Evolutionary conservation across 2,113 vertebrate genomes (phyloP).

Genomic region (Malurus elegans): DNA sequence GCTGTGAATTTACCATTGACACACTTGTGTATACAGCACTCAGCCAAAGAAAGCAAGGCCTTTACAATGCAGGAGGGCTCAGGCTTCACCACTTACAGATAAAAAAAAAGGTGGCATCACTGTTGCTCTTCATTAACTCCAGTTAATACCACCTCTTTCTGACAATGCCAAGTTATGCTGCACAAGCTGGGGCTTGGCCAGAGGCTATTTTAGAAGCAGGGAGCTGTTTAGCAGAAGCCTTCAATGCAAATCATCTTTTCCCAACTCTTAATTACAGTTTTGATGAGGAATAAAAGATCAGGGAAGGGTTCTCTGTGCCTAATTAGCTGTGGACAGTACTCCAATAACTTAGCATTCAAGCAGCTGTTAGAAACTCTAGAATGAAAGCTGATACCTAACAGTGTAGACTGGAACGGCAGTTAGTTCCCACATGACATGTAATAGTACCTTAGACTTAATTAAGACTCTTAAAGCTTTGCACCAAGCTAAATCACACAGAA

Average conservation of each 20-base stretch:
- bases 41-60: background rate
- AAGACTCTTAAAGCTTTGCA: background rate
- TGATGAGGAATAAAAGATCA: background rate
- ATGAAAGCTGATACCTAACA: rapidly evolving
- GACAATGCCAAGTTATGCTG: background rate
- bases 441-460: background rate
- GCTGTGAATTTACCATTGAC: background rate
- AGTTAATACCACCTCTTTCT: background rate
- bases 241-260: background rate
- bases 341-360: background rate
- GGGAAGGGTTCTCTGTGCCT: background rate
- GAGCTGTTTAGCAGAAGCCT: background rate
- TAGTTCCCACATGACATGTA: background rate
- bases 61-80: background rate
- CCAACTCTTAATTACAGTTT: background rate
- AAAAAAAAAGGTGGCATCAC: background rate
- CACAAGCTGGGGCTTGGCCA: background rate
- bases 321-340: background rate
- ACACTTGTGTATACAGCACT: background rate
- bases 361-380: background rate
- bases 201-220: background rate
- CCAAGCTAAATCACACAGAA: background rate
- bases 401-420: background rate
- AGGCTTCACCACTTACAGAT: background rate
- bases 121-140: background rate